Conservation (phyloP, 2,113 vertebrate genomes). For the Callorhinus ursinus region DNA sequence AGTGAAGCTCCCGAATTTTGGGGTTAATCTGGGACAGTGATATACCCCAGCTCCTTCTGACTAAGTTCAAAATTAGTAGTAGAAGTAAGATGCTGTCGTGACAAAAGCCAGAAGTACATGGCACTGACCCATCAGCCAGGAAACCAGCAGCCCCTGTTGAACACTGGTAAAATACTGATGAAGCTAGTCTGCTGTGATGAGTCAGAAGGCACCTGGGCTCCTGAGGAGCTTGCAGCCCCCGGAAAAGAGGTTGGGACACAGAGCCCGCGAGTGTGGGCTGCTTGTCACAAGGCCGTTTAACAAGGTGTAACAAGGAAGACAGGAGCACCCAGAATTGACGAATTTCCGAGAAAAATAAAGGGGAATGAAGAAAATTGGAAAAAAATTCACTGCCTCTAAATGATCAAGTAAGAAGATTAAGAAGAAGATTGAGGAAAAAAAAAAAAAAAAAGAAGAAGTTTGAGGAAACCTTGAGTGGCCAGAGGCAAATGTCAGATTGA, state of each 20-base stretch:
- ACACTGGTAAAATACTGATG: fast-evolving
- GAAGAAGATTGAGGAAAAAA: neutral
- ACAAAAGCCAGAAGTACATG: fast-evolving
- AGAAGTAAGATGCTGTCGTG: neutral
- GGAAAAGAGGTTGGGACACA: neutral
- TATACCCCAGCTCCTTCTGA: neutral
- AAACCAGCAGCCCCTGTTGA: too few species aligned
- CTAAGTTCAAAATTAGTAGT: neutral
- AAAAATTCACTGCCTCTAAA: neutral
- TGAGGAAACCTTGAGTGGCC: neutral
- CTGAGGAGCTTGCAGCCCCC: neutral
- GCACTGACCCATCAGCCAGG: fast-evolving
- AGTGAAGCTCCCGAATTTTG: neutral
- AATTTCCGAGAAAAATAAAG: neutral
- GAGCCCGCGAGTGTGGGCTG: neutral
- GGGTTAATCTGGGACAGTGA: neutral
- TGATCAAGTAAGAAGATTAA: neutral
- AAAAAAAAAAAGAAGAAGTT: neutral
- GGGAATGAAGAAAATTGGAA: neutral
- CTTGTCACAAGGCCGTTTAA: neutral
- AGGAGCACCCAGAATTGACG: neutral
- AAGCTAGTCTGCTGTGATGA: neutral
- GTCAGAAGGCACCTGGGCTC: neutral
- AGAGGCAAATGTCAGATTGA: too few species aligned
- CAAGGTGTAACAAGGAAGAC: neutral